A percentile compares a stretch with the other conserved stretches of the same genome.
Conservation (phyloP, 2,888 invertebrate species). For the Mycalesis mineus region DNA sequence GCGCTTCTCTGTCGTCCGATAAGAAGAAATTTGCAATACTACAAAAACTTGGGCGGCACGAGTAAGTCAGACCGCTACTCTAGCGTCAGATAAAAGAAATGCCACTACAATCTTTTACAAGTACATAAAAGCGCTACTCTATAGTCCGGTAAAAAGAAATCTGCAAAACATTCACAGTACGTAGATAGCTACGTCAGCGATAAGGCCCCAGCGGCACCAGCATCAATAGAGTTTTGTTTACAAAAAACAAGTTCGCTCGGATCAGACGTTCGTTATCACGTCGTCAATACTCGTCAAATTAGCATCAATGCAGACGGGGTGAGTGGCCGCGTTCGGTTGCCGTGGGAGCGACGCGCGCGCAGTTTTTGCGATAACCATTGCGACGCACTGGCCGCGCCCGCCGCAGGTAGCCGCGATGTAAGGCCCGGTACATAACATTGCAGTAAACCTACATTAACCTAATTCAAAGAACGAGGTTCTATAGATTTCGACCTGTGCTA, state of each 20-base stretch:
- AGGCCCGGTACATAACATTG: conserved; percentile 21
- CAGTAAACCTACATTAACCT: no score
- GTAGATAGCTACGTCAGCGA: conserved; percentile 1
- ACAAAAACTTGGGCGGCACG: no score
- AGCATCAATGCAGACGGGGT: conserved; percentile 59
- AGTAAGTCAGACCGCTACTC: no score
- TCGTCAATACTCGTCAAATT: conserved; percentile 64
- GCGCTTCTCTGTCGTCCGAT: no score
- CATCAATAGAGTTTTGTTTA: conserved; percentile 29
- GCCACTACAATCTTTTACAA: no score
- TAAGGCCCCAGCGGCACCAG: neutral
- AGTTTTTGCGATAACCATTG: conserved; percentile 60
- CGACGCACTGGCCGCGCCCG: conserved; percentile 26
- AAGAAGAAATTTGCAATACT: no score
- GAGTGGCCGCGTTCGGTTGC: conserved; percentile 56
- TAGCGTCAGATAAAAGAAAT: no score
- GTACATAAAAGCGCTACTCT: no score
- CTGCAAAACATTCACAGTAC: neutral
- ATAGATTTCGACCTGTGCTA: no score
- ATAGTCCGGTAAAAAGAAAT: no score
- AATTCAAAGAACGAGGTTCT: no score
- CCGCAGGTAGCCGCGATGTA: conserved; percentile 37
- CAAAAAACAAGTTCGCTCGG: conserved; percentile 32
- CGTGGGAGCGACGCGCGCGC: conserved; percentile 61
- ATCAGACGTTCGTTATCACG: conserved; percentile 40